Evolutionary conservation across 2,888 invertebrate species (phyloP).

Genomic region (Cepaea hortensis): DNA sequence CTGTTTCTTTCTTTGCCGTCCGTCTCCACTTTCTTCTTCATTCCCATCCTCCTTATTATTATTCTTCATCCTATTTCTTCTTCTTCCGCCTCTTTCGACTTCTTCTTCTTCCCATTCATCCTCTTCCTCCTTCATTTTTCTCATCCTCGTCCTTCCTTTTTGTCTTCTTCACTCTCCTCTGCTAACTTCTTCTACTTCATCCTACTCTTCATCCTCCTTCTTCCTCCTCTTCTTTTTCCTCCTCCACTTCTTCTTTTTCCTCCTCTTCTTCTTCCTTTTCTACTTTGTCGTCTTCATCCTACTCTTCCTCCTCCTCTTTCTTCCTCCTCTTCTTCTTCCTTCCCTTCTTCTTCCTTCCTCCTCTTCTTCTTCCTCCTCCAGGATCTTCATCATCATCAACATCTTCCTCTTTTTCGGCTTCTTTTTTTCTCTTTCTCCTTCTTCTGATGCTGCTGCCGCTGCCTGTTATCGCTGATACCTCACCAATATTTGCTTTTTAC

Average conservation of each 20-base stretch:
- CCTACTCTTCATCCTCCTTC: not conserved
- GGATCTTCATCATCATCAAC: not conserved
- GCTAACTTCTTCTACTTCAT: too few species aligned
- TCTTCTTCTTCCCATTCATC: not conserved
- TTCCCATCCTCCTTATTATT: not conserved
- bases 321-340: not conserved
- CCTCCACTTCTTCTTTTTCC: not conserved
- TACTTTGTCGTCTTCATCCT: not conserved
- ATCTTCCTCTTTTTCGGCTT: not conserved
- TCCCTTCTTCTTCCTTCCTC: not conserved
- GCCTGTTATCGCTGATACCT: too few species aligned
- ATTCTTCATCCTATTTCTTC: not conserved
- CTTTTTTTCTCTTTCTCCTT: not conserved
- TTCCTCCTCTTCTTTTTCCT: not conserved
- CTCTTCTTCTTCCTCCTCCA: not conserved
- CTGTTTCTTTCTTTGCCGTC: not conserved
- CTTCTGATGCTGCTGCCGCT: not conserved
- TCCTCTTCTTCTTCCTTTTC: not conserved
- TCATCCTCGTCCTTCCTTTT: not conserved
- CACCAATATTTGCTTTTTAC: too few species aligned
- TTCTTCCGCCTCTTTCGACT: not conserved
- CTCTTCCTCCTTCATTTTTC: not conserved
- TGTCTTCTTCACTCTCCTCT: not conserved
- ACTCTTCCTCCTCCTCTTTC: not conserved
- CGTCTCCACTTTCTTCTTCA: not conserved